A percentile compares a stretch with the other conserved stretches of the same genome.
phyloP scores from a whole-genome alignment of 2,113 vertebrate genomes.

The Hemibagrus wyckioides region DNA sequence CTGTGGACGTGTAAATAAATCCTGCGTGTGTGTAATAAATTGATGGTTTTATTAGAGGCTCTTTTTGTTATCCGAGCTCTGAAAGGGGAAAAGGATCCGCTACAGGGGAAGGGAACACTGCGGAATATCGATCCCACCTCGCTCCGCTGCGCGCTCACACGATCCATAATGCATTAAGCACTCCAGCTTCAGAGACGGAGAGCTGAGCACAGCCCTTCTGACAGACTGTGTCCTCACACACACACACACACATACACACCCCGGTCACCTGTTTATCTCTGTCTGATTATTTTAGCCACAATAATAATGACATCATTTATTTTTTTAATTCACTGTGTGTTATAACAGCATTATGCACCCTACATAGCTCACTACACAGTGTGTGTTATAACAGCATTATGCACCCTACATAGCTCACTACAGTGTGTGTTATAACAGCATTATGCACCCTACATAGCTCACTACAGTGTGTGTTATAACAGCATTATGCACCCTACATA shows the following conservation, averaged over 20 bases:
- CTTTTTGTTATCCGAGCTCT: slow-evolving; percentile 58
- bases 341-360: no score
- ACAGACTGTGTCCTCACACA: slow-evolving; percentile 11
- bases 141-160: slow-evolving; percentile 18
- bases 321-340: not conserved
- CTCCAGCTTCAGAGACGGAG: slow-evolving; percentile 21
- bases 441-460: no score
- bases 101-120: slow-evolving; percentile 75
- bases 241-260: not conserved
- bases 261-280: not conserved
- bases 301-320: not conserved
- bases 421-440: no score
- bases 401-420: no score
- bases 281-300: not conserved
- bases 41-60: slow-evolving; percentile 74
- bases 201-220: not conserved
- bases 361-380: no score
- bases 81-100: slow-evolving; percentile 70
- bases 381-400: no score
- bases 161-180: slow-evolving; percentile 40
- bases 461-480: no score
- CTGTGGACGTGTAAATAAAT: slow-evolving; percentile 47
- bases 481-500: not conserved
- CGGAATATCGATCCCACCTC: slow-evolving; percentile 54
- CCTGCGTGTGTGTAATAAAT: slow-evolving; percentile 71